A percentile compares a stretch with the other conserved stretches of the same genome.
Evolutionary conservation across 2,113 vertebrate genomes (phyloP).

Genomic region (Semicossyphus pulcher): DNA sequence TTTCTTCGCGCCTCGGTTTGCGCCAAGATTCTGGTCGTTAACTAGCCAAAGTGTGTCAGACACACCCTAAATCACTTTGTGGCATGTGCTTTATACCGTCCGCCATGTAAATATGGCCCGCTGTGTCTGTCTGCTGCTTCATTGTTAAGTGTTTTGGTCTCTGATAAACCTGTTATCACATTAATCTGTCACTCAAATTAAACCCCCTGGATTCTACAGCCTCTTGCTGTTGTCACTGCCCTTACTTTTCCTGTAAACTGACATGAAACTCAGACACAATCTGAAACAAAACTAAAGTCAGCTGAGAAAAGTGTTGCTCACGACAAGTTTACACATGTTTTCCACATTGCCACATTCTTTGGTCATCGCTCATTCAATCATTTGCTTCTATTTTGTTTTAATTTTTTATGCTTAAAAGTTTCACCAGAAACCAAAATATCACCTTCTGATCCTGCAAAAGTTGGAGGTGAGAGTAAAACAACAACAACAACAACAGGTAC

Average conservation of each 20-base stretch:
- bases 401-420: not conserved
- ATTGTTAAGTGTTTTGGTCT: not conserved
- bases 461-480: too few species aligned
- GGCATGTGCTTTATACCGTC: too few species aligned
- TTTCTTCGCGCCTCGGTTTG: too few species aligned
- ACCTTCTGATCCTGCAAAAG: not conserved
- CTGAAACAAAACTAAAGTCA: not conserved
- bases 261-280: not conserved
- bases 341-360: not conserved
- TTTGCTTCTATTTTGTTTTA: not conserved
- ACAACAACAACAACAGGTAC: not conserved
- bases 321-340: slow-evolving; percentile 10
- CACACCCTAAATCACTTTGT: too few species aligned
- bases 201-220: not conserved
- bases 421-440: not conserved
- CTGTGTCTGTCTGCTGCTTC: too few species aligned
- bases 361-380: slow-evolving; percentile 5
- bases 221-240: not conserved
- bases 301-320: not conserved
- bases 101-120: too few species aligned
- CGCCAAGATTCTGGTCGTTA: too few species aligned
- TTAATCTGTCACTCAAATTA: not conserved
- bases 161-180: not conserved
- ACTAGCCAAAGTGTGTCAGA: too few species aligned
- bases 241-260: not conserved